Conservation (phyloP, 2,888 invertebrate genomes). For the Isoperla grammatica region DNA sequence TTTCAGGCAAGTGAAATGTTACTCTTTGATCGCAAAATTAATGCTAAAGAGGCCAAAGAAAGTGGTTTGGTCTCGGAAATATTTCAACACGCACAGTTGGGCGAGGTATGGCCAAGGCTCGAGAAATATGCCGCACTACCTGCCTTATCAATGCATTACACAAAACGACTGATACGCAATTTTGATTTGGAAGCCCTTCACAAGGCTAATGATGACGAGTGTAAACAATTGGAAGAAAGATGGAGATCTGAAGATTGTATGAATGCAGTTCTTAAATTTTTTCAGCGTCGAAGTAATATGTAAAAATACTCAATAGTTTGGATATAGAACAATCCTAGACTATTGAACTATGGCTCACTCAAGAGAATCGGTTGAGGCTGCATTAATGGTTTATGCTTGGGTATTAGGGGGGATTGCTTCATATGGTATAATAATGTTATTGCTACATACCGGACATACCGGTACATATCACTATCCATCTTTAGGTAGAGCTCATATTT, state of each 20-base stretch:
- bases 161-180: constrained; percentile 44
- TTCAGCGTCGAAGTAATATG: constrained; percentile 37
- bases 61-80: constrained; percentile 75
- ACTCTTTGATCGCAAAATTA: constrained; percentile 67
- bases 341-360: no score
- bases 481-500: no score
- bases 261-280: constrained; percentile 54
- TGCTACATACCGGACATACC: no score
- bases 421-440: no score
- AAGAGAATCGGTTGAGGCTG: background rate
- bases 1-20: constrained; percentile 51
- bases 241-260: constrained; percentile 61
- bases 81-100: constrained; percentile 58
- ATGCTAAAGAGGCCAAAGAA: constrained; percentile 70
- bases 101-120: constrained; percentile 39
- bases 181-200: constrained; percentile 56
- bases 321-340: no score
- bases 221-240: constrained; percentile 56
- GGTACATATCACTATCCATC: no score
- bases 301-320: constrained; percentile 7
- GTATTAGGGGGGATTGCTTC: background rate
- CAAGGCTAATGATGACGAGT: constrained; percentile 62
- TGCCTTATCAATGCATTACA: constrained; percentile 19
- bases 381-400: background rate
- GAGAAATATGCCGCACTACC: constrained; percentile 48